Base-by-base conservation (phyloP, 2,113 vertebrate genomes). In the Synchiropus splendidus region DNA sequence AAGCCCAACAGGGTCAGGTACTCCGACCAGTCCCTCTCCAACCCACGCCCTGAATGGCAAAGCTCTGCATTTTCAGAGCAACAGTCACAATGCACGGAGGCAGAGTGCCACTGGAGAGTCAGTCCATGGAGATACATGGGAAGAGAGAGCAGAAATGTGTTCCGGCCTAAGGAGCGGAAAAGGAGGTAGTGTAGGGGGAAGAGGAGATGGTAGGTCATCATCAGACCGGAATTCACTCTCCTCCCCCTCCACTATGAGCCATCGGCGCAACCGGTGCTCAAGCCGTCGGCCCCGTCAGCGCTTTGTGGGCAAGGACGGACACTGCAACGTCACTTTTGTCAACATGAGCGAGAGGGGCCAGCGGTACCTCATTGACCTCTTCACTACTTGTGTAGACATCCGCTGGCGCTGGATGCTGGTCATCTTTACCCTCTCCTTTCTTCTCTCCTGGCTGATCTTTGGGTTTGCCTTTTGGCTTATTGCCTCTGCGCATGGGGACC, bases 321-420 rank as follows among this genome's bases (percentile, higher is more conserved):
- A 82, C 78, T 94, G 90, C 84, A 92, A 92, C 42, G 83, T 94
- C 74, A 83, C 89, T 70, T 92, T 92, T 36, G 81, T 91, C 78
- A 90, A 92, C 81, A 86, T 92, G 81, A 90, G 87, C 46, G 88
- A 89, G 62, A 87, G 87, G 76, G 84, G 89, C 74, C 89, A 90
- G 72, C 89, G 89, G 21, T 92, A 92, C 74, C 84, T 94, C 46
- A 89, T 79, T 1, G 91, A 94, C 75, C 83, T 94, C 58, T 94
- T 94, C 77, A 94, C 91, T 64, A 94, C 91, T 16, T 94, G 91
- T 33, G 89, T 94, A 74, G 91, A 94, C 60, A 86, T 91, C 54
- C 91, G 89, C 74, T 94, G 91, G 91, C 88, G 89, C 61, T 94
- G 91, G 91, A 91, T 94, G 90, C 76, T 90, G 16, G 80, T 92